These are phyloP conservation scores for rat (Rattus norvegicus) DNA, from an alignment of 2,113 vertebrate species.

Conservation along the genomic window DNA sequence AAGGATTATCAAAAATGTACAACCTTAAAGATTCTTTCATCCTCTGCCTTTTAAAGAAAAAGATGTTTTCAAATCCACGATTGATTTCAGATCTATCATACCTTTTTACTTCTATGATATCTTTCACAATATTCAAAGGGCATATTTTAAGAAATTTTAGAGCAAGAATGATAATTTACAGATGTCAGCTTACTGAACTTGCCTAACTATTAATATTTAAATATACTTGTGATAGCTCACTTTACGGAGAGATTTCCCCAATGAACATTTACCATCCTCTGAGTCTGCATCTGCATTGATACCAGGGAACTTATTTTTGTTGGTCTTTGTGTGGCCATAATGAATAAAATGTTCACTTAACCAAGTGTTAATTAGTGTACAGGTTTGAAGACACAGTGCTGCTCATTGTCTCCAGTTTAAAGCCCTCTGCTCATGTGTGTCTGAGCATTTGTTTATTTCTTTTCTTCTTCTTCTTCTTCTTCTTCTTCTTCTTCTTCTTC, in stretches of 20 bases:
- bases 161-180: background rate
- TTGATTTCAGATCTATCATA: background rate
- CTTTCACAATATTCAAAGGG: background rate
- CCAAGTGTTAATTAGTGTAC: background rate
- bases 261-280: background rate
- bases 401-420: background rate
- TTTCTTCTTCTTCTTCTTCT: no score
- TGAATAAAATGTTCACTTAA: background rate
- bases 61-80: background rate
- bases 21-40: background rate
- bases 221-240: background rate
- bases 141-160: background rate
- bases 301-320: background rate
- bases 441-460: rapidly evolving
- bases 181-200: background rate
- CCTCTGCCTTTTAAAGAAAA: background rate
- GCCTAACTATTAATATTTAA: background rate
- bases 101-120: background rate
- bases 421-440: background rate
- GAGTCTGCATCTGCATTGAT: background rate
- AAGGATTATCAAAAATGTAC: background rate
- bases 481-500: no score
- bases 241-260: background rate
- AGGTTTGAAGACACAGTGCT: background rate
- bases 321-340: background rate